These are phyloP conservation scores for Ptilorrhoa leucosticta DNA, from an alignment of 2,113 vertebrate species.

Conservation along the genomic window DNA sequence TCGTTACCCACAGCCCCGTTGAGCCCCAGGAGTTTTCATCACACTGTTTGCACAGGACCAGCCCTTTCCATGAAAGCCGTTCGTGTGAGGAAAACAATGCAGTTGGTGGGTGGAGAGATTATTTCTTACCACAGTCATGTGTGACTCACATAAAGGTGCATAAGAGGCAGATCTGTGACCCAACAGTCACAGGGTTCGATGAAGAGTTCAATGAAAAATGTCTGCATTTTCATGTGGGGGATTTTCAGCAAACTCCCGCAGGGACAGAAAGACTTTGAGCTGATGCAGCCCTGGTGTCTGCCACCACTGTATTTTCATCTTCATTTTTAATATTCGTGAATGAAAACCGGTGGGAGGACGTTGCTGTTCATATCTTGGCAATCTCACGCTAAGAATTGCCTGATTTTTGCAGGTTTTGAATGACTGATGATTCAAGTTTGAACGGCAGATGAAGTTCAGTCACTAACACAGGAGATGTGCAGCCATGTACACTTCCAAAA, in stretches of 20 bases:
- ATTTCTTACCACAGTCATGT: neutral
- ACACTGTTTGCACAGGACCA: neutral
- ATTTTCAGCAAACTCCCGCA: neutral
- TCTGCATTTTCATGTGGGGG: neutral
- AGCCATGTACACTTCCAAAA: neutral
- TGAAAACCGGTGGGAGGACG: neutral
- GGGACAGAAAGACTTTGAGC: neutral
- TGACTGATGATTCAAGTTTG: neutral
- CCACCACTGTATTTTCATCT: neutral
- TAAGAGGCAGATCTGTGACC: neutral
- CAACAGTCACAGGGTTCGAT: neutral
- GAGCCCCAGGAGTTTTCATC: neutral
- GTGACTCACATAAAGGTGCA: neutral
- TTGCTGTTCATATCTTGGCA: neutral
- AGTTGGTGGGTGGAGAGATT: neutral
- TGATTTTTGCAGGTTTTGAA: neutral
- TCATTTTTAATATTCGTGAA: neutral
- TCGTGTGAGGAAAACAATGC: neutral
- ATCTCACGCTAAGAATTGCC: neutral
- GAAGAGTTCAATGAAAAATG: fast-evolving
- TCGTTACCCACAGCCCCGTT: fast-evolving
- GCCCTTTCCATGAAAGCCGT: fast-evolving
- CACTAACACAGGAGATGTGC: neutral
- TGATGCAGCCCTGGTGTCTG: neutral
- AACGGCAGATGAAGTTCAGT: neutral